phyloP scores from a whole-genome alignment of 2,113 vertebrate species.

The Cygnus buccinator region DNA sequence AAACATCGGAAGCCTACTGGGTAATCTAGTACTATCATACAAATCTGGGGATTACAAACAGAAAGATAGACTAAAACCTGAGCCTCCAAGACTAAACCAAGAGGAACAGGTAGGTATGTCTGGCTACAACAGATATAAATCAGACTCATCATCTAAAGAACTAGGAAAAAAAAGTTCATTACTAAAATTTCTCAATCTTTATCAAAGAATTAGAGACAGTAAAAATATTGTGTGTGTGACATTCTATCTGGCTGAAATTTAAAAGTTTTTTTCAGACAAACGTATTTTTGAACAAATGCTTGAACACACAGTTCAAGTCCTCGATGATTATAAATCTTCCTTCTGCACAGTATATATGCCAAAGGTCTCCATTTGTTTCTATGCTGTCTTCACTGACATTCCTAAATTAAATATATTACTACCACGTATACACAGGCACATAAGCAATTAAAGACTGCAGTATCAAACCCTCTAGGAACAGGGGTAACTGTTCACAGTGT shows the following conservation, averaged over 20 bases:
- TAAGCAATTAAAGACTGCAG: conserved; percentile 33
- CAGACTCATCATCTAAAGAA: neutral
- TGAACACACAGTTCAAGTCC: neutral
- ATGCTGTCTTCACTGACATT: neutral
- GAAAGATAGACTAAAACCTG: neutral
- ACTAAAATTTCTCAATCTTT: neutral
- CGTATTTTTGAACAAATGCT: conserved; percentile 30
- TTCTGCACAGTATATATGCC: neutral
- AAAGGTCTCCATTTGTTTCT: conserved; percentile 11
- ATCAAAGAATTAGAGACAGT: neutral
- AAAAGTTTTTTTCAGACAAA: conserved; percentile 25
- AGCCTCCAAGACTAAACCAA: neutral
- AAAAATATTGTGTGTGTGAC: neutral
- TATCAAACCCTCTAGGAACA: conserved; percentile 16
- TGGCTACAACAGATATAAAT: neutral
- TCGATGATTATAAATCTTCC: neutral
- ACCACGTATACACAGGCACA: neutral
- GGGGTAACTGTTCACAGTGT: conserved; percentile 15
- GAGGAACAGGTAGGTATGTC: neutral
- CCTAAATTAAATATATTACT: neutral
- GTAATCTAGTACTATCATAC: neutral
- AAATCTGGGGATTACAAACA: neutral
- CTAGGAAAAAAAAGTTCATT: neutral
- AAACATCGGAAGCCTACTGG: neutral
- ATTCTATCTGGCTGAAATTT: conserved; percentile 19